Base-by-base conservation (phyloP, 2,888 invertebrate species). In the Hypercompe scribonia region DNA sequence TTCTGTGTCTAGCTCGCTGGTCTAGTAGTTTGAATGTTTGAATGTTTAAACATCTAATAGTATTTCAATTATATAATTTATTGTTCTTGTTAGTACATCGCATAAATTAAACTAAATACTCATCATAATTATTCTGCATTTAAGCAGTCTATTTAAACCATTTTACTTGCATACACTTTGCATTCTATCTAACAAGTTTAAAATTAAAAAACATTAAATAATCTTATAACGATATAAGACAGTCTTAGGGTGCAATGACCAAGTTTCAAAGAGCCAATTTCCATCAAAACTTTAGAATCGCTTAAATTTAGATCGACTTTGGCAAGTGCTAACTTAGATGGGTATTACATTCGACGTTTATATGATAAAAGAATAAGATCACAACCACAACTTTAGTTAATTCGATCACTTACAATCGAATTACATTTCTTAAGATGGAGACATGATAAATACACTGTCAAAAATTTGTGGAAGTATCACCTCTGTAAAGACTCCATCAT, bases 231-330 rank as follows among this genome's bases (percentile, higher is more conserved):
- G 34, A 64, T 15, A 61, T 64, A 72, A 68, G 68, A 21, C 33
- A 68, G 46, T 58, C 34, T 71, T 70, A 68, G 54, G 31, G 68
- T 73, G 74, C 74, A 74, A 71, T 74, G 73, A 10, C 74, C 75
- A 81, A 81, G 75, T 80, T 82, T 77, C 73, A 71, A 39, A 71
- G 71, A 80, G 67, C 71, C 75, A 82, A 82, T 83, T 81, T 81
- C 75, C 80, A 81, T 82, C 80, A 75, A 79, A 82, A 83, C 82
- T 82, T 81, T 50, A 75, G 70, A 63, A 80, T 73, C 69, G 74
- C 83, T 78, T 70, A 80, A 83, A 82, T 78, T 82, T 83, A 76
- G 80, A 81, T 80, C 75, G 78, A 83, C 75, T 82, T 82, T 36
- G 63, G 73, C 58, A 81, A 83, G 76, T 82, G 72, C 71, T 72